phyloP scores from a whole-genome alignment of 2,888 invertebrate genomes.

The Synergus gifuensis region DNA sequence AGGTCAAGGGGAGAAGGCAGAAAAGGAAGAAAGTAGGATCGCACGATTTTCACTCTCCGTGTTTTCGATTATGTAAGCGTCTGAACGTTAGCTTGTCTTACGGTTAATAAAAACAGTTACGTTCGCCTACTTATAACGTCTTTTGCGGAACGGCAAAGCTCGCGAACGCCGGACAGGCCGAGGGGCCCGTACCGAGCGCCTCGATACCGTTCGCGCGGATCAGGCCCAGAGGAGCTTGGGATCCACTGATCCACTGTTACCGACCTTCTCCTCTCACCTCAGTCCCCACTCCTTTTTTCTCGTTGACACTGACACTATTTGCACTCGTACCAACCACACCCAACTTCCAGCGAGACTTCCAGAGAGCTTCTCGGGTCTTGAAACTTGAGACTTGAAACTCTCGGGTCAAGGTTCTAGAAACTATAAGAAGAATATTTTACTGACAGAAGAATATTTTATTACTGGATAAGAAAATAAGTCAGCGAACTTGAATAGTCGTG shows the following conservation, averaged over 20 bases:
- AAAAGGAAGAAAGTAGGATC: conserved; percentile 73
- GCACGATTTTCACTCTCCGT: conserved; percentile 76
- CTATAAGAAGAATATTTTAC: neutral
- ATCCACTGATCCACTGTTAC: conserved; percentile 57
- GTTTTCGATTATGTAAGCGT: conserved; percentile 75
- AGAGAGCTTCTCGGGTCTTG: neutral
- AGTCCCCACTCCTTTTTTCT: conserved; percentile 22
- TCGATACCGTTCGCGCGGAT: conserved; percentile 25
- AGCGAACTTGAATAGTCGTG: neutral
- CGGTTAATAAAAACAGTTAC: conserved; percentile 75
- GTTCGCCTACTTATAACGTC: conserved; percentile 71
- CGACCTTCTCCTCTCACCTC: conserved; percentile 51
- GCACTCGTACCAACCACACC: neutral
- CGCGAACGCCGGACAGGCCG: conserved; percentile 9
- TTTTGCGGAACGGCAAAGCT: conserved; percentile 37
- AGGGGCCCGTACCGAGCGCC: conserved; percentile 3
- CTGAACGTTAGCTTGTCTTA: conserved; percentile 66
- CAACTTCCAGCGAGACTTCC: neutral
- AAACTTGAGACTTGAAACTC: neutral
- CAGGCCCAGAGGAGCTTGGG: conserved; percentile 48
- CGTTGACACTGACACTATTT: neutral
- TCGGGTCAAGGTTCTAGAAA: conserved; percentile 27
- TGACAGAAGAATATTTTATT: neutral
- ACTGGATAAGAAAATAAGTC: neutral
- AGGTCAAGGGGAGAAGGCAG: conserved; percentile 46